Conservation (phyloP, 2,888 invertebrate genomes). For the Drosophila kokeensis region DNA sequence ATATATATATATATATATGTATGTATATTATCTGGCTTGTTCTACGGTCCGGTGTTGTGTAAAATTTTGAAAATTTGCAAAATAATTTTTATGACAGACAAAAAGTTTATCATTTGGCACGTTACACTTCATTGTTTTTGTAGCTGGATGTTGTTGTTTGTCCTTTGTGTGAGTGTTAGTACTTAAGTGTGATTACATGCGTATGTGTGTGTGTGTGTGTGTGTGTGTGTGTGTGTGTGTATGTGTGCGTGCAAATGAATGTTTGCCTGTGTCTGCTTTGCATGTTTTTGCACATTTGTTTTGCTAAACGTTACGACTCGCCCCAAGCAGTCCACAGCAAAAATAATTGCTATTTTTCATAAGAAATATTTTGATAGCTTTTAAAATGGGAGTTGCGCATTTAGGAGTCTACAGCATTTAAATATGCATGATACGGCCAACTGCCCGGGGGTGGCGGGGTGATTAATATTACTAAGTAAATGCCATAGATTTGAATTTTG, state of each 20-base stretch:
- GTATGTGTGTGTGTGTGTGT: constrained; percentile 17
- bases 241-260: constrained; percentile 27
- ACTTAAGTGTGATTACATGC: constrained; percentile 42
- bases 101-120: constrained; percentile 80
- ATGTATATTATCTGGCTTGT: constrained; percentile 5
- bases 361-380: constrained; percentile 71
- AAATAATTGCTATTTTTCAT: constrained; percentile 75
- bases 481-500: constrained; percentile 24
- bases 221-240: constrained; percentile 19
- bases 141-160: constrained; percentile 13
- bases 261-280: constrained; percentile 55
- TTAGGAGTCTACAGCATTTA: constrained; percentile 30
- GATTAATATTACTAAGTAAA: constrained; percentile 16
- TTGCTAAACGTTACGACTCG: constrained; percentile 21
- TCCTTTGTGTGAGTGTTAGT: constrained; percentile 10
- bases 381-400: constrained; percentile 56
- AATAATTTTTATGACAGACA: constrained; percentile 73
- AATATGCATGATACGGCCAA: constrained; percentile 24
- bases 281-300: constrained; percentile 53
- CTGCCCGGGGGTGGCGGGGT: neutral
- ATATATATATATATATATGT: neutral
- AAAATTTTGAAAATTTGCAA: constrained; percentile 56
- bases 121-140: constrained; percentile 72
- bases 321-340: constrained; percentile 14
- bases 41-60: constrained; percentile 27